A percentile compares a stretch with the other conserved stretches of the same genome.
These are phyloP conservation scores for Cremastinae sp. DNA, from an alignment of 2,888 invertebrate genomes.

Conservation along the genomic window DNA sequence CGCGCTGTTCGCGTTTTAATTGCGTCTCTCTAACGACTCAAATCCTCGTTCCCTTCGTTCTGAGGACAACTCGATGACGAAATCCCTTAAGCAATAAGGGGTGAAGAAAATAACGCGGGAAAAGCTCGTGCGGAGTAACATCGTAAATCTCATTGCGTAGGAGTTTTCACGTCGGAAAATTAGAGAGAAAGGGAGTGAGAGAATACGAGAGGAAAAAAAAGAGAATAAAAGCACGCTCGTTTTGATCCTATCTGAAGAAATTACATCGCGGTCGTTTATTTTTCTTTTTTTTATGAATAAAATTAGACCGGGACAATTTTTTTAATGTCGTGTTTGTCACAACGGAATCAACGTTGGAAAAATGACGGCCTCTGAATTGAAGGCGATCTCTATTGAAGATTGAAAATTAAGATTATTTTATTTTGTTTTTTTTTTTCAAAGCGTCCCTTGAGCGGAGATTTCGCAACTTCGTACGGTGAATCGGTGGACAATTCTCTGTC, in stretches of 20 bases:
- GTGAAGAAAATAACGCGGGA: too few species aligned
- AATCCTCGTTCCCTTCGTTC: too few species aligned
- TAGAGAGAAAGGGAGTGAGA: not conserved
- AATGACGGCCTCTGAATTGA: too few species aligned
- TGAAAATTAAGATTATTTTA: too few species aligned
- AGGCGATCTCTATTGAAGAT: too few species aligned
- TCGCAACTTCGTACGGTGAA: constrained; percentile 78
- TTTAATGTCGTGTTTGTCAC: too few species aligned
- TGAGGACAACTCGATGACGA: too few species aligned
- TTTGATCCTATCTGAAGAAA: constrained; percentile 27
- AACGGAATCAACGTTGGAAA: too few species aligned
- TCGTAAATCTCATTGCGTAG: too few species aligned
- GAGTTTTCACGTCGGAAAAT: not conserved
- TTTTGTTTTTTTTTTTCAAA: constrained; percentile 52
- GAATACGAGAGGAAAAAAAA: not conserved
- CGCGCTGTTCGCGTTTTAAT: constrained; percentile 1
- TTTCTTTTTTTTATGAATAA: constrained; percentile 6
- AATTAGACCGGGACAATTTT: too few species aligned
- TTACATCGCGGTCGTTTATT: not conserved
- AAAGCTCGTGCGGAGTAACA: too few species aligned
- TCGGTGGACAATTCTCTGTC: constrained; percentile 81
- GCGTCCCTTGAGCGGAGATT: constrained; percentile 72
- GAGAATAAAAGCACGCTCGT: not conserved
- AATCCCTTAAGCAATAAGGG: too few species aligned
- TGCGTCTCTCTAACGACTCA: constrained; percentile 2